phyloP scores from a whole-genome alignment of 2,113 vertebrate genomes.

The Daphoenositta chrysoptera region DNA sequence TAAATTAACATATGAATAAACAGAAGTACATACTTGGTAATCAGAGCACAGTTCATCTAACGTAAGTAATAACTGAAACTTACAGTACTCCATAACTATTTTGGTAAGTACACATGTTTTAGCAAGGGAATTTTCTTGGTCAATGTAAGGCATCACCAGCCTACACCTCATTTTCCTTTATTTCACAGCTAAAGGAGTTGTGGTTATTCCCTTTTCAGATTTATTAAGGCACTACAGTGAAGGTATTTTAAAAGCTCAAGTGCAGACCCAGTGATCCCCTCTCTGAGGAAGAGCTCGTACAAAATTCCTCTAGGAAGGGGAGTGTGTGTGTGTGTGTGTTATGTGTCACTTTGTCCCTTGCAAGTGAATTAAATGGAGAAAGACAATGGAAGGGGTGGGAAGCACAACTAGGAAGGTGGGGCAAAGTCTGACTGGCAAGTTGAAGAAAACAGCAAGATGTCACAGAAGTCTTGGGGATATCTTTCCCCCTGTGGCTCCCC shows the following conservation, averaged over 20 bases:
- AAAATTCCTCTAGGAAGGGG: not conserved
- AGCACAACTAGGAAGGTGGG: not conserved
- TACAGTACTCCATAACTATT: not conserved
- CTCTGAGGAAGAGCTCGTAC: not conserved
- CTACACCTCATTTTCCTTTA: not conserved
- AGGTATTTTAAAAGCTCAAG: not conserved
- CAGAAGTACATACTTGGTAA: not conserved
- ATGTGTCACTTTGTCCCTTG: not conserved
- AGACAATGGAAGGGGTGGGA: not conserved
- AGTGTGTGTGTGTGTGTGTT: not conserved
- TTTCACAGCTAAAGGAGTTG: not conserved
- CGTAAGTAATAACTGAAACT: not conserved
- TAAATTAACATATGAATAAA: not conserved
- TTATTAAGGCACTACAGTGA: not conserved
- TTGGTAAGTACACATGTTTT: not conserved
- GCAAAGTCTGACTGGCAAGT: not conserved
- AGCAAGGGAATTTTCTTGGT: not conserved
- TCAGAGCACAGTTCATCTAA: not conserved
- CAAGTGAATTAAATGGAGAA: not conserved
- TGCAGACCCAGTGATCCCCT: not conserved
- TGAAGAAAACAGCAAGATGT: not conserved
- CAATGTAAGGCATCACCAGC: not conserved
- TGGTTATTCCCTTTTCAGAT: not conserved
- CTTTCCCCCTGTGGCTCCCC: rapidly evolving
- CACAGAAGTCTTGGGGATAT: not conserved